These are phyloP conservation scores for Mesocricetus auratus DNA, from an alignment of 2,113 vertebrate genomes.

Conservation along the genomic window DNA sequence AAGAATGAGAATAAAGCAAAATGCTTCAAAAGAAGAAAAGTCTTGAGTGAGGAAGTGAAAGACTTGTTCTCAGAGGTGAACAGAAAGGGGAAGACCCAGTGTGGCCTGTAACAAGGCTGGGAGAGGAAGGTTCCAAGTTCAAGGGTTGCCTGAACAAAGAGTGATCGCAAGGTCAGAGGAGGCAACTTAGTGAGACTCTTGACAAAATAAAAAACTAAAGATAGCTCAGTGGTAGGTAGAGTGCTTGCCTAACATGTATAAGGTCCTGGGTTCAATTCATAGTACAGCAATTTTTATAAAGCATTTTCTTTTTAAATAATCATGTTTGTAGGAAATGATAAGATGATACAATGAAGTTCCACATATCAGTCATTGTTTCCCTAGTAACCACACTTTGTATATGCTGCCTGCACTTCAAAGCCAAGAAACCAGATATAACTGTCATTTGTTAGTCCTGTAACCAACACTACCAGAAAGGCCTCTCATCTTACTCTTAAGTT, in stretches of 20 bases:
- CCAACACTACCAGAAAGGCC: neutral
- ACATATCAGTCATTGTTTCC: neutral
- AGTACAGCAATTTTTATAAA: neutral
- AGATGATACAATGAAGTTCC: neutral
- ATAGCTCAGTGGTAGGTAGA: neutral
- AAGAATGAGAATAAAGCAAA: neutral
- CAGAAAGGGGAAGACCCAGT: neutral
- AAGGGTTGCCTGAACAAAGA: neutral
- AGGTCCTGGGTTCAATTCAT: neutral
- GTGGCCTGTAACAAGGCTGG: neutral
- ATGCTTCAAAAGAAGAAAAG: neutral
- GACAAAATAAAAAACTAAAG: neutral
- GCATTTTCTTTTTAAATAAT: constrained; percentile 30
- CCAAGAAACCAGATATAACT: constrained; percentile 10
- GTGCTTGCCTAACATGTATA: neutral
- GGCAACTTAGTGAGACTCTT: neutral
- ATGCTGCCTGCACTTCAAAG: neutral
- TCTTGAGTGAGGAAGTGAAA: neutral
- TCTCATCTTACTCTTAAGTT: neutral
- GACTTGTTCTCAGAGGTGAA: neutral
- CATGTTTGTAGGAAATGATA: neutral
- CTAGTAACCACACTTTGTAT: neutral
- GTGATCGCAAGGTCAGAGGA: too few relatives aligned
- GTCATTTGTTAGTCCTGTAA: neutral
- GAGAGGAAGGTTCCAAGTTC: neutral